Base-by-base conservation (phyloP, 2,113 vertebrate species). In the Mus spicilegus region DNA sequence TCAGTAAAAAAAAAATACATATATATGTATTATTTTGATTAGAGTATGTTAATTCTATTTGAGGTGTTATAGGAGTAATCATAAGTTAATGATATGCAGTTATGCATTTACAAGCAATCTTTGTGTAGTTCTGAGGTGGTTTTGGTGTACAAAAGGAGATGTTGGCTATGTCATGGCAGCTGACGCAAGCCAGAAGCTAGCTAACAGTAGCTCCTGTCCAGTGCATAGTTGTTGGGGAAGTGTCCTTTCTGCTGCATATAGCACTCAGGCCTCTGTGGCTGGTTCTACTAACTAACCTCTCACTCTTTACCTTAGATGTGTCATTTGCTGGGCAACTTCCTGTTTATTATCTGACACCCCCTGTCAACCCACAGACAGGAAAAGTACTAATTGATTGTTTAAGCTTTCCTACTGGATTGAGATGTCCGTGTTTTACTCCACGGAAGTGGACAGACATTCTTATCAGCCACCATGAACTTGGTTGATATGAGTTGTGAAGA, bases 1-100 rank as follows among this genome's bases (percentile, higher is more conserved):
- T 69, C 3, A 78, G 56, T n/a, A 26, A 65, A 8, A 77, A 54
- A 61, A n/a, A n/a, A n/a, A n/a, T n/a, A n/a, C n/a, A n/a, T n/a
- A n/a, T n/a, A n/a, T n/a, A n/a, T n/a, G n/a, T n/a, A n/a, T n/a
- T n/a, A n/a, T n/a, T n/a, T n/a, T n/a, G n/a, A n/a, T n/a, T n/a
- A n/a, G n/a, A n/a, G n/a, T 93, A 65, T 93, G 24, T 92, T 78
- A 92, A 96, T 36, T 87, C 28, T 11, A 14, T 51, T 54, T 70
- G 49, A 85, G 22, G 11, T 85, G 1, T 58, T 69, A n/a, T 65
- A 7, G 54, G 24, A 95, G 20, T 39, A 92, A 90, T 56, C 28
- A 76, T 22, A 91, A 46, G 3, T 82, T 82, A 24, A 89, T 46
- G 93, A 28, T 89, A 63, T 22, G 11, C 61, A 93, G 13, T n/a